Evolutionary conservation across 2,888 invertebrate species (phyloP), one percentile per base, ranked within the genome.

Genomic region (Xestobium rufovillosum): DNA sequence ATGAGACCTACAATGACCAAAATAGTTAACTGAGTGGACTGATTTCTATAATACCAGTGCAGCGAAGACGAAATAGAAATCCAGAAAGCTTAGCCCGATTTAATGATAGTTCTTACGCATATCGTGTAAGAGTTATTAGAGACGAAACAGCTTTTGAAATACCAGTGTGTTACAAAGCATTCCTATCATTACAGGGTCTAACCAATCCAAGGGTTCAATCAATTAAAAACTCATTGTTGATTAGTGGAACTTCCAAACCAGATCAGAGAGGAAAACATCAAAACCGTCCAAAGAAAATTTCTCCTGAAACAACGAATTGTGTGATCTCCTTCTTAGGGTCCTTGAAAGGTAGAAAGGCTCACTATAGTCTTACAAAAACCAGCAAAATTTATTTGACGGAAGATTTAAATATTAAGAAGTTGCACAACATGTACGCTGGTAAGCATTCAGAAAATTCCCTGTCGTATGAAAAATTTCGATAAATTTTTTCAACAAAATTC

Each of bases 231-330:
- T 38, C 31, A 14, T 14, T 41, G 17, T 34, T 41, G 31, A 38
- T 31, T 11, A 39, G 26, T 8, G 38, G 38, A 31, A 30, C 34
- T 25, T 38, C 38, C 29, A 30, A 33, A 15, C 37, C 26, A 26
- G 31, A 39, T 27, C 37, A 42, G 39, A 12, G 38, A 6, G 28
- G 32, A 31, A 31, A 26, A 4, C 35, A 42, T 31, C 6, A 37
- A 16, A 42, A 35, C 26, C 37, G 42, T n/a, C 38, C 37, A 3
- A 31, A 35, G 32, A 36, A 42, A 39, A 14, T 19, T 19, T 19
- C 23, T 6, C n/a, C 23, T 19, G 23, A 19, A 19, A 19, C 23
- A 19, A 19, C 23, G n/a, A n/a, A 19, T 19, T 19, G 23, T 19
- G 23, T 19, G n/a, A 19, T 19, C 23, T 19, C 23, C n/a, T 19